Evolutionary conservation across 2,888 invertebrate genomes (phyloP).

Genomic region (Sesia bembeciformis): DNA sequence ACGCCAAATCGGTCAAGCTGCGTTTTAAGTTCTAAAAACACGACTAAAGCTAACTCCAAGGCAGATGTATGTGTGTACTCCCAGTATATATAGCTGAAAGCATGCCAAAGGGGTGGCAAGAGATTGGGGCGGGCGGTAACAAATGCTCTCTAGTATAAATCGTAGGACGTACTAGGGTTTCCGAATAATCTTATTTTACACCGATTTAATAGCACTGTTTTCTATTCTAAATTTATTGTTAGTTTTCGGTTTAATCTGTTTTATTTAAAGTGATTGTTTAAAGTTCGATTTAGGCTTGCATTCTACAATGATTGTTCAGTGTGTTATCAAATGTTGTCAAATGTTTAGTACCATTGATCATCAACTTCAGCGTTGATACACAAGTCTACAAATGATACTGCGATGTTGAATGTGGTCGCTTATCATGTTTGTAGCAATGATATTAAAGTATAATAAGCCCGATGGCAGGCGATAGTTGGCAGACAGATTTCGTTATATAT

Average conservation of each 20-base stretch:
- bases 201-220: neutral
- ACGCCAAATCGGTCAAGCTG: conserved; percentile 38
- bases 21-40: conserved; percentile 21
- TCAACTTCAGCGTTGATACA: too few relatives aligned
- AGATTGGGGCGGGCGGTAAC: neutral
- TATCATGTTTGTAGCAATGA: too few relatives aligned
- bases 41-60: conserved; percentile 3
- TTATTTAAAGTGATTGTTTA: conserved; percentile 4
- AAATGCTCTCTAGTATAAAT: conserved; percentile 2
- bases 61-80: conserved; percentile 1
- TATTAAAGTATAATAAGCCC: too few relatives aligned
- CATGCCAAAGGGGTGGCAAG: conserved; percentile 6
- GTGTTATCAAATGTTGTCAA: too few relatives aligned
- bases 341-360: too few relatives aligned
- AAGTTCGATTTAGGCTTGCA: too few relatives aligned
- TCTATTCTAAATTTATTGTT: too few relatives aligned
- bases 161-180: conserved; percentile 16
- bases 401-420: too few relatives aligned
- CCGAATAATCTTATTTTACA: conserved; percentile 7
- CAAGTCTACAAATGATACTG: too few relatives aligned
- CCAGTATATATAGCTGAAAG: conserved; percentile 2
- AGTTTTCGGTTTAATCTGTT: neutral
- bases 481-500: too few relatives aligned
- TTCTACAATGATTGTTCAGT: too few relatives aligned
- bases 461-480: too few relatives aligned